Conservation (phyloP, 1,140 invertebrate species). For the Lordiphosa clarofinis region DNA sequence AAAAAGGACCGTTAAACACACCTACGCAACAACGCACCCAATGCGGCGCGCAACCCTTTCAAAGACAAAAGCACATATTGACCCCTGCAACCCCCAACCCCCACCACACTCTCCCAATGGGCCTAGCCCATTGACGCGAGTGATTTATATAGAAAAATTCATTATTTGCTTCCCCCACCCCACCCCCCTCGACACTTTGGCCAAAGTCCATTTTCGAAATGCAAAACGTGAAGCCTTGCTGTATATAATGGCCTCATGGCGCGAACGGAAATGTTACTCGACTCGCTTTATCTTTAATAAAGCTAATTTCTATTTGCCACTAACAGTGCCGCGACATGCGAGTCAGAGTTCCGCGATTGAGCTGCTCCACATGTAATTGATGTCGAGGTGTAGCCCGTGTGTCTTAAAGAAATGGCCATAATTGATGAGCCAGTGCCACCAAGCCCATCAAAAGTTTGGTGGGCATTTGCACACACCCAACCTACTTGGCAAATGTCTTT, state of each 20-base stretch:
- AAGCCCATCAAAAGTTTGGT: conserved; percentile 46
- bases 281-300: conserved; percentile 72
- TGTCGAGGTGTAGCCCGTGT: conserved; percentile 32
- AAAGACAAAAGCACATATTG: conserved; percentile 43
- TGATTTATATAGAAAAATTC: conserved; percentile 75
- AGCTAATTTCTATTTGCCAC: conserved; percentile 70
- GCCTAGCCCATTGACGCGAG: conserved; percentile 68
- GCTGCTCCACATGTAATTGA: conserved; percentile 45
- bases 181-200: not conserved
- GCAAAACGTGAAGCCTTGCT: conserved; percentile 37
- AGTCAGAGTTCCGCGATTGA: conserved; percentile 39
- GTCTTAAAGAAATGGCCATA: conserved; percentile 38
- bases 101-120: conserved; percentile 35
- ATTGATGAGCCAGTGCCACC: conserved; percentile 63
- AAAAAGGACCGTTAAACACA: conserved; percentile 75
- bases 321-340: conserved; percentile 68
- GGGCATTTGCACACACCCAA: conserved; percentile 5
- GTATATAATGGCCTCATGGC: conserved; percentile 53
- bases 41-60: conserved; percentile 49
- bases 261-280: conserved; percentile 58
- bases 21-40: conserved; percentile 47
- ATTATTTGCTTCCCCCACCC: conserved; percentile 52
- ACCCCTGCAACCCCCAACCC: conserved; percentile 9
- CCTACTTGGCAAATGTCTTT: too few relatives aligned
- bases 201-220: conserved; percentile 58